Percentiles rank a stretch among this genome's conserved stretches.
Evolutionary conservation across 2,888 invertebrate species (phyloP).

Genomic region (Cryptus armator): DNA sequence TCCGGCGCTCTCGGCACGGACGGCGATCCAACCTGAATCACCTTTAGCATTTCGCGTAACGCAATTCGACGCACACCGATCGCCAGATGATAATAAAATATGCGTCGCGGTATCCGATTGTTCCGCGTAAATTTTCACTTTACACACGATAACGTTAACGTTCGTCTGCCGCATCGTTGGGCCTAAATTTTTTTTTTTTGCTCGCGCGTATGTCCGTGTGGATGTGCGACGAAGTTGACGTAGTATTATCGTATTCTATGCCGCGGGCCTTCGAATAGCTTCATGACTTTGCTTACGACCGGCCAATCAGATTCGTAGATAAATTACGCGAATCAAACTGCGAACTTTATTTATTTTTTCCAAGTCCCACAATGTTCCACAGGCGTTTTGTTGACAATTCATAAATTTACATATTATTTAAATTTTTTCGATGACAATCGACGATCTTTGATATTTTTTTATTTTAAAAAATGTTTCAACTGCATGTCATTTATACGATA

Average conservation of each 20-base stretch:
- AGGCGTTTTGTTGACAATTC: background rate
- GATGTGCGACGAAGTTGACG: background rate
- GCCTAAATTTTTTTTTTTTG: background rate
- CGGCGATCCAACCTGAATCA: conserved; percentile 43
- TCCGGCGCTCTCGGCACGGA: conserved; percentile 47
- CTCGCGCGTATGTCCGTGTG: background rate
- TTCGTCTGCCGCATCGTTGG: conserved; percentile 55
- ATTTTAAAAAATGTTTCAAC: background rate
- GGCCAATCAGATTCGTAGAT: background rate
- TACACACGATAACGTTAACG: conserved; percentile 33
- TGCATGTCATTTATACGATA: background rate
- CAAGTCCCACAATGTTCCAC: background rate
- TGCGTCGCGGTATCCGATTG: conserved; percentile 62
- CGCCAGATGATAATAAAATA: conserved; percentile 6
- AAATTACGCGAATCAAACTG: background rate
- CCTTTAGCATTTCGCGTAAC: conserved; percentile 39
- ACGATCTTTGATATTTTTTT: background rate
- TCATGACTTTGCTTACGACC: conserved; percentile 10
- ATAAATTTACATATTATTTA: background rate
- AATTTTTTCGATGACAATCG: background rate
- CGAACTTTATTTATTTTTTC: background rate
- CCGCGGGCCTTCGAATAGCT: background rate
- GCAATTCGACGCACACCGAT: conserved; percentile 30
- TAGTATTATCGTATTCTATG: background rate
- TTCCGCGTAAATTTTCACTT: conserved; percentile 55